Percentiles rank a stretch among this genome's conserved stretches.
Conservation (phyloP, 2,888 invertebrate species). For the Mechanitis messenoides region DNA sequence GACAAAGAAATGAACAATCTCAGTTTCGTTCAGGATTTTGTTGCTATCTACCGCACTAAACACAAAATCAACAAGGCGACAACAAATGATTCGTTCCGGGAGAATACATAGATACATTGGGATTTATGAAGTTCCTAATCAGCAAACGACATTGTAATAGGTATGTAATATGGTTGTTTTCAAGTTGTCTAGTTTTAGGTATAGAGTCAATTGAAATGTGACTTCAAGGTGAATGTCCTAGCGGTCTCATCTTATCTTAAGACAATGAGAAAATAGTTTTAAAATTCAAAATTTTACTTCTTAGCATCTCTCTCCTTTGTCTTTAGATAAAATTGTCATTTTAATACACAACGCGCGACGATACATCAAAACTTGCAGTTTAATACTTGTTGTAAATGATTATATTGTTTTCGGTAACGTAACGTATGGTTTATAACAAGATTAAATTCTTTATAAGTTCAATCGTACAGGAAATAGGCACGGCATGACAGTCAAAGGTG, state of each 20-base stretch:
- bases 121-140: conserved; percentile 22
- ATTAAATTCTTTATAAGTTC: conserved; percentile 52
- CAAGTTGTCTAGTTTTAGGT: conserved; percentile 12
- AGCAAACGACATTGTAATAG: conserved; percentile 7
- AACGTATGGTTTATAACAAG: conserved; percentile 18
- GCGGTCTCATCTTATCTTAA: conserved; percentile 27
- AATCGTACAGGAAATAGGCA: conserved; percentile 45
- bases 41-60: conserved; percentile 43
- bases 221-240: conserved; percentile 34
- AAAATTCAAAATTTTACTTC: neutral
- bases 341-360: conserved; percentile 21
- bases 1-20: conserved; percentile 68
- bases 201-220: conserved; percentile 21
- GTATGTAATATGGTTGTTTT: conserved; percentile 13
- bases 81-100: conserved; percentile 27
- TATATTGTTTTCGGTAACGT: neutral
- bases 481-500: conserved; percentile 44
- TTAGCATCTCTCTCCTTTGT: conserved; percentile 20
- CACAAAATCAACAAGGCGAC: conserved; percentile 30
- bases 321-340: conserved; percentile 23
- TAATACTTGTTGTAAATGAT: conserved; percentile 40
- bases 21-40: conserved; percentile 69
- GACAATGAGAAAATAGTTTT: conserved; percentile 27
- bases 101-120: conserved; percentile 26
- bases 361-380: conserved; percentile 55